A percentile compares a stretch with the other conserved stretches of the same genome.
Conservation (phyloP, 2,888 invertebrate genomes). For the Drosophila buzzatii region DNA sequence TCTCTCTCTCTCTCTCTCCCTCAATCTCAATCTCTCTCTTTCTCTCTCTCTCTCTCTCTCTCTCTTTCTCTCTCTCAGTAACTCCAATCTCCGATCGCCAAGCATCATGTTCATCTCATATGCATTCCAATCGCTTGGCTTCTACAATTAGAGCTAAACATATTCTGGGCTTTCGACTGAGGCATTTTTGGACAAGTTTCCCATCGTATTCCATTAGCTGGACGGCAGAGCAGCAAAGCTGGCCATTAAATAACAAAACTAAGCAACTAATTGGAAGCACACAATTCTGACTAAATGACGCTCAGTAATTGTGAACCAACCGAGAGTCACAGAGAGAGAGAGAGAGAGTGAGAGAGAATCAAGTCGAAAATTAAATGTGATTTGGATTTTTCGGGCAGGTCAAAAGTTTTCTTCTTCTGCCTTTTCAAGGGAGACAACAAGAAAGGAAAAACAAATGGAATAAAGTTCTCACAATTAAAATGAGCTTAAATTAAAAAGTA, state of each 20-base stretch:
- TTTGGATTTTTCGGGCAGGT: constrained; percentile 26
- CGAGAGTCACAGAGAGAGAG: neutral
- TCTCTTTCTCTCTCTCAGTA: too few species aligned
- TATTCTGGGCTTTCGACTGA: neutral
- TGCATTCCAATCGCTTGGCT: neutral
- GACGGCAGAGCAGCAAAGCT: neutral
- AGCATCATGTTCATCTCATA: neutral
- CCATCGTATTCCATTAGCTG: neutral
- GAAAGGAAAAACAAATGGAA: constrained; percentile 58
- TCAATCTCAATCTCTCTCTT: too few species aligned
- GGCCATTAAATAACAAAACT: constrained; percentile 36
- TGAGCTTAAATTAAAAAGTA: constrained; percentile 77
- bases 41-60: too few species aligned
- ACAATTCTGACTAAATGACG: constrained; percentile 61
- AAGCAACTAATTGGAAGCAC: constrained; percentile 57
- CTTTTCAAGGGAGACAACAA: neutral
- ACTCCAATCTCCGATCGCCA: too few species aligned
- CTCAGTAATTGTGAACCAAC: constrained; percentile 47
- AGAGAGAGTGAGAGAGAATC: constrained; percentile 23
- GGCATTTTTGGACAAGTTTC: neutral
- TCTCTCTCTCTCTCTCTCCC: too few species aligned
- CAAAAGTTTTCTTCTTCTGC: neutral
- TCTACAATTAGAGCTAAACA: neutral
- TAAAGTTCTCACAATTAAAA: constrained; percentile 81
- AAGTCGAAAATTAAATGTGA: constrained; percentile 56